A percentile compares a stretch with the other conserved stretches of the same genome.
These are phyloP conservation scores for Drosophila atripex DNA, from an alignment of 2,888 invertebrate genomes.

Conservation along the genomic window DNA sequence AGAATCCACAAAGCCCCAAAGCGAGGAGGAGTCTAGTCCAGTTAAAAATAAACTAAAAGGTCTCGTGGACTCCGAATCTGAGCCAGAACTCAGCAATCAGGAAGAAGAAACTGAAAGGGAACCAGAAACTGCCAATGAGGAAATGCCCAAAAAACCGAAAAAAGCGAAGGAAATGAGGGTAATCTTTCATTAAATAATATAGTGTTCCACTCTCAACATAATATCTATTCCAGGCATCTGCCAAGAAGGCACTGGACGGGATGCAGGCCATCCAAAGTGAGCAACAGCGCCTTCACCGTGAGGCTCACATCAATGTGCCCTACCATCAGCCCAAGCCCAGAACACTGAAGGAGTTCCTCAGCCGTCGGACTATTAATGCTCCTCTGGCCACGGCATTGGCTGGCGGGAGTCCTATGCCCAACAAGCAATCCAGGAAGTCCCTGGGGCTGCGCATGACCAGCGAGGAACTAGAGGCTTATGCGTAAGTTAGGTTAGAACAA, in stretches of 20 bases:
- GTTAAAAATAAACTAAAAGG: constrained; percentile 48
- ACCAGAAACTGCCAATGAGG: constrained; percentile 8
- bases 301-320: constrained; percentile 90
- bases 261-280: constrained; percentile 92
- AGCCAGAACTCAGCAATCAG: constrained; percentile 42
- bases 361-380: constrained; percentile 75
- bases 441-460: constrained; percentile 87
- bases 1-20: background rate
- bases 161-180: constrained; percentile 63
- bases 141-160: constrained; percentile 23
- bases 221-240: constrained; percentile 85
- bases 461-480: constrained; percentile 87
- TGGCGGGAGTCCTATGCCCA: constrained; percentile 58
- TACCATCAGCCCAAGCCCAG: constrained; percentile 94
- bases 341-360: constrained; percentile 91
- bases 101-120: constrained; percentile 37
- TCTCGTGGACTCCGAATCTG: constrained; percentile 65
- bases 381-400: constrained; percentile 56
- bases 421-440: constrained; percentile 58
- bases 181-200: constrained; percentile 1
- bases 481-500: constrained; percentile 84
- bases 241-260: constrained; percentile 88
- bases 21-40: constrained; percentile 1
- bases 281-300: constrained; percentile 91
- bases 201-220: background rate